Conservation (phyloP, 2,113 vertebrate species). For the Amazona vittata region DNA sequence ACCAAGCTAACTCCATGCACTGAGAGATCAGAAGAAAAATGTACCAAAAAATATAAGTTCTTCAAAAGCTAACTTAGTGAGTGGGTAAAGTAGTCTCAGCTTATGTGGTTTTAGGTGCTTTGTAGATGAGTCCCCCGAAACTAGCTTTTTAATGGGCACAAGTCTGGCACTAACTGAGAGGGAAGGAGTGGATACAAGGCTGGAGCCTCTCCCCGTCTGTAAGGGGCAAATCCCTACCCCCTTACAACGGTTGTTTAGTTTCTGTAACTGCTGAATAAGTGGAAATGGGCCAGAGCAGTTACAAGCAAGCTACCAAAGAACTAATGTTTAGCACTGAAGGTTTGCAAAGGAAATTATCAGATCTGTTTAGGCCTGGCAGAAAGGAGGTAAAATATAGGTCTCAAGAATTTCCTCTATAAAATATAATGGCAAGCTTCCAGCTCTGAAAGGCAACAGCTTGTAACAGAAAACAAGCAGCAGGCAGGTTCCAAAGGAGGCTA, state of each 20-base stretch:
- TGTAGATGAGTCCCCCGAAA: background rate
- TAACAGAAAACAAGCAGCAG: background rate
- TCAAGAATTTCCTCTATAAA: background rate
- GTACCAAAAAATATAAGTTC: background rate
- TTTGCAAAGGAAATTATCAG: background rate
- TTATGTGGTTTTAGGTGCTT: background rate
- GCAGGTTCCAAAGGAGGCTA: background rate
- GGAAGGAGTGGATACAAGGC: background rate
- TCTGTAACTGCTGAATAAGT: background rate
- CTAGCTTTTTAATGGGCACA: background rate
- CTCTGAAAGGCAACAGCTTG: background rate
- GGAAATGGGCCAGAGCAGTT: background rate
- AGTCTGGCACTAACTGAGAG: background rate
- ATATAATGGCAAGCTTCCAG: background rate
- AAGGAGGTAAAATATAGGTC: background rate
- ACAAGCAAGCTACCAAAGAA: background rate
- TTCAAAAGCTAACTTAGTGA: background rate
- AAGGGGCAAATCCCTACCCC: background rate
- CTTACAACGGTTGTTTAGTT: background rate
- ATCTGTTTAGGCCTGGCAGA: background rate
- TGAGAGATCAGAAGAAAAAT: background rate
- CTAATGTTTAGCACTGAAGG: background rate
- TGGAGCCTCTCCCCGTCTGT: fast-evolving
- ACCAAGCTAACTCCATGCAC: background rate
- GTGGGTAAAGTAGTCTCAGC: background rate